A percentile compares a stretch with the other conserved stretches of the same genome.
These are phyloP conservation scores for Carcinoscorpius rotundicauda DNA, from an alignment of 1,140 invertebrate genomes.

Conservation along the genomic window DNA sequence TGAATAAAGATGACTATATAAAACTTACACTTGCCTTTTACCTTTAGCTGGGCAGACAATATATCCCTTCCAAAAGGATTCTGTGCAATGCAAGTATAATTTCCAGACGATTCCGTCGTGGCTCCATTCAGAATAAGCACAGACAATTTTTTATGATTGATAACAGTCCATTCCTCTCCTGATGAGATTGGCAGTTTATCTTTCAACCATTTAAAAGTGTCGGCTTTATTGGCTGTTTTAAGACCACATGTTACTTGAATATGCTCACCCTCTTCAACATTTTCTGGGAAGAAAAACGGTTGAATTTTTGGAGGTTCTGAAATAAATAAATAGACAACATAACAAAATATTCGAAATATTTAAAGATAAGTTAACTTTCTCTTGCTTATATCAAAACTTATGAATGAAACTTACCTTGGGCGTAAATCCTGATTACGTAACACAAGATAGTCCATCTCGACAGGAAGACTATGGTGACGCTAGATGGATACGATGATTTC, in stretches of 20 bases:
- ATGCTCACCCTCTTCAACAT: conserved; percentile 12
- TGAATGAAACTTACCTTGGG: too few relatives aligned
- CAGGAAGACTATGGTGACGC: too few relatives aligned
- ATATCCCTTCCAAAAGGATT: conserved; percentile 32
- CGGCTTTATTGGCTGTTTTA: neutral
- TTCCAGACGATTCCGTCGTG: conserved; percentile 35
- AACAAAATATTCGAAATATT: too few relatives aligned
- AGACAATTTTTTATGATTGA: conserved; percentile 13
- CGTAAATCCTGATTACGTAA: too few relatives aligned
- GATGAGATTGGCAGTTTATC: conserved; percentile 3
- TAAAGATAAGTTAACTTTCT: too few relatives aligned
- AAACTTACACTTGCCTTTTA: conserved; percentile 16
- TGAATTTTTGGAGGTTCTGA: conserved; percentile 4
- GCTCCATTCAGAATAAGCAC: conserved; percentile 32
- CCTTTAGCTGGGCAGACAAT: conserved; percentile 18
- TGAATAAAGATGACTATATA: too few relatives aligned
- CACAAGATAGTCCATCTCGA: too few relatives aligned
- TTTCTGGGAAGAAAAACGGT: conserved; percentile 14
- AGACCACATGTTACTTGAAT: conserved; percentile 11
- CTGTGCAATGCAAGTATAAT: conserved; percentile 48
- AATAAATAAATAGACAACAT: too few relatives aligned
- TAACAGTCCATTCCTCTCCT: conserved; percentile 4
- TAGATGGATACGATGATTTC: too few relatives aligned
- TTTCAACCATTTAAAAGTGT: conserved; percentile 13
- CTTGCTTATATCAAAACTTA: too few relatives aligned